phyloP scores from a whole-genome alignment of 2,113 vertebrate genomes.

The Halichoeres trimaculatus region DNA sequence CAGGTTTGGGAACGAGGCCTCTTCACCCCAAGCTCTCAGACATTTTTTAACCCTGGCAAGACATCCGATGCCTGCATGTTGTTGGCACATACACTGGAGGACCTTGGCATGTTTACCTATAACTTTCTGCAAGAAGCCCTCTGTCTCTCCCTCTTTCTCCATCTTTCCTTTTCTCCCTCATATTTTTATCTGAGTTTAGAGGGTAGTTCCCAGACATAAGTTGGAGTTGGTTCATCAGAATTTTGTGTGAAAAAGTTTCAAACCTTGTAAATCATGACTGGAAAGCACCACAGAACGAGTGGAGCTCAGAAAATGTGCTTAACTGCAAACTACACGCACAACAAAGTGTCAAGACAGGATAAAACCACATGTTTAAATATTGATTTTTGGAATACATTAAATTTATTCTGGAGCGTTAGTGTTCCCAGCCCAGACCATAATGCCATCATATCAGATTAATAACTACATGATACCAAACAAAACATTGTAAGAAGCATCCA shows the following conservation, averaged over 20 bases:
- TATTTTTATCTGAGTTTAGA: slow-evolving; percentile 57
- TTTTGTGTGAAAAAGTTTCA: not conserved
- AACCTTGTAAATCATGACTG: not conserved
- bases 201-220: slow-evolving; percentile 72
- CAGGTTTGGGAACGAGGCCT: slow-evolving; percentile 63
- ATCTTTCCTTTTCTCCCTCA: slow-evolving; percentile 24
- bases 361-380: not conserved
- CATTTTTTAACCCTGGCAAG: slow-evolving; percentile 40
- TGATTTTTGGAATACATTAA: not conserved
- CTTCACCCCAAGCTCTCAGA: slow-evolving; percentile 31
- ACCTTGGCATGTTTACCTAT: slow-evolving; percentile 77
- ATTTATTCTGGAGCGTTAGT: not conserved
- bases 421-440: not conserved
- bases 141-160: slow-evolving; percentile 54
- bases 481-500: not conserved
- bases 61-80: slow-evolving; percentile 66
- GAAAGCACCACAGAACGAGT: not conserved
- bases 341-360: not conserved
- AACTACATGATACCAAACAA: not conserved
- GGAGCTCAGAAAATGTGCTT: not conserved
- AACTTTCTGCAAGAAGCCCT: slow-evolving; percentile 66
- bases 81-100: slow-evolving; percentile 73
- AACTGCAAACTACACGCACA: not conserved
- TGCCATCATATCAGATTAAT: not conserved
- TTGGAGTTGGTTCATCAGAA: slow-evolving; percentile 53